phyloP scores from a whole-genome alignment of 2,888 invertebrate species.

The Patella pellucida region DNA sequence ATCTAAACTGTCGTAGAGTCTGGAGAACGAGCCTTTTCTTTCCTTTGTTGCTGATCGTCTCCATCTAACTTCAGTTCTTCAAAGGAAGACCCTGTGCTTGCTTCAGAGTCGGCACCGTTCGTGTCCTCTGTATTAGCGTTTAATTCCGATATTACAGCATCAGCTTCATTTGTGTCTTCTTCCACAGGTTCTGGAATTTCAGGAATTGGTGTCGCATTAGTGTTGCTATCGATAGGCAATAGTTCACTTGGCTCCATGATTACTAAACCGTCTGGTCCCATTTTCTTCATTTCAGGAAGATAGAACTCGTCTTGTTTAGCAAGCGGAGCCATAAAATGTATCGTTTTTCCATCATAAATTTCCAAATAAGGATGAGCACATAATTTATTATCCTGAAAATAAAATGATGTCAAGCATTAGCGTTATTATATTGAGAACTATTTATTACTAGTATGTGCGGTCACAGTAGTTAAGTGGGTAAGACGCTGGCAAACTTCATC shows the following conservation, averaged over 20 bases:
- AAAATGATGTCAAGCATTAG: neutral
- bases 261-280: constrained; percentile 33
- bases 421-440: too few species aligned
- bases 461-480: too few species aligned
- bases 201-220: neutral
- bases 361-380: constrained; percentile 73
- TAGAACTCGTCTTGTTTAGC: constrained; percentile 72
- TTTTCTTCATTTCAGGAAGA: constrained; percentile 68
- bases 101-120: constrained; percentile 26
- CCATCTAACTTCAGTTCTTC: constrained; percentile 39
- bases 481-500: too few species aligned
- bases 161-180: neutral
- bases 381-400: constrained; percentile 64
- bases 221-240: neutral
- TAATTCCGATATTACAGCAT: neutral
- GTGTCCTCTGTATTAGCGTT: neutral
- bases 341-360: constrained; percentile 69
- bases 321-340: constrained; percentile 72
- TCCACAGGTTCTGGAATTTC: neutral
- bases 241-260: neutral
- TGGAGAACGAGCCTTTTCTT: neutral
- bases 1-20: neutral
- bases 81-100: constrained; percentile 40
- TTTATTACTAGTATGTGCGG: too few species aligned
- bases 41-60: neutral